Evolutionary conservation across 2,888 invertebrate genomes (phyloP).

Genomic region (Cephus rjabovi): DNA sequence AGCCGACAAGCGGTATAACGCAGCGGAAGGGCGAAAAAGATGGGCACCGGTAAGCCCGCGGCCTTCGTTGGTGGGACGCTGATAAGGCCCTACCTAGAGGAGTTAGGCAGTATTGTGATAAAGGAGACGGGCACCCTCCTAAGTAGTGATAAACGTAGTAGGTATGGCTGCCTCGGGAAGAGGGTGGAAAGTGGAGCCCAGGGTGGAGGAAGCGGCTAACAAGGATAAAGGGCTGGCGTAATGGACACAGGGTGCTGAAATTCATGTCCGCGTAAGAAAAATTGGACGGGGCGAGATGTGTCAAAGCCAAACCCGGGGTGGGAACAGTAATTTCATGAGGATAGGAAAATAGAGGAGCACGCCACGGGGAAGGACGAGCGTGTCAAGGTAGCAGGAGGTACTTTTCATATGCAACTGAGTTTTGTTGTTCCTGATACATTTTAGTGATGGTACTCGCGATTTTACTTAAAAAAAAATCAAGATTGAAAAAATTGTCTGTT

Average conservation of each 20-base stretch:
- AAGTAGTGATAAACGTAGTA: constrained; percentile 47
- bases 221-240: constrained; percentile 42
- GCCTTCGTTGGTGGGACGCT: constrained; percentile 29
- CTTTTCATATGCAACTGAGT: no score
- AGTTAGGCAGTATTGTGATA: constrained; percentile 53
- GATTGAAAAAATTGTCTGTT: no score
- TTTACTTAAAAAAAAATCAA: no score
- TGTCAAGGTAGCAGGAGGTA: no score
- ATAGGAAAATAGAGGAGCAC: not conserved
- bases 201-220: constrained; percentile 30
- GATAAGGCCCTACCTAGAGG: constrained; percentile 39
- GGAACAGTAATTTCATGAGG: not conserved
- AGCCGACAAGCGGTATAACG: not conserved
- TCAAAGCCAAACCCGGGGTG: not conserved
- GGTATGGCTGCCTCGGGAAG: constrained; percentile 19
- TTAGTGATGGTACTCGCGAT: no score
- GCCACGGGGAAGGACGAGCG: no score
- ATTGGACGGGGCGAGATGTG: constrained; percentile 23
- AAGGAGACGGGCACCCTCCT: constrained; percentile 37
- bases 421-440: no score
- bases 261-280: constrained; percentile 42
- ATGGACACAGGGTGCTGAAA: constrained; percentile 40
- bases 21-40: no score
- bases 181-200: constrained; percentile 18
- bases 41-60: not conserved